These are phyloP conservation scores for Brachypodius melanocephalos DNA, from an alignment of 2,113 vertebrate species.

Conservation along the genomic window DNA sequence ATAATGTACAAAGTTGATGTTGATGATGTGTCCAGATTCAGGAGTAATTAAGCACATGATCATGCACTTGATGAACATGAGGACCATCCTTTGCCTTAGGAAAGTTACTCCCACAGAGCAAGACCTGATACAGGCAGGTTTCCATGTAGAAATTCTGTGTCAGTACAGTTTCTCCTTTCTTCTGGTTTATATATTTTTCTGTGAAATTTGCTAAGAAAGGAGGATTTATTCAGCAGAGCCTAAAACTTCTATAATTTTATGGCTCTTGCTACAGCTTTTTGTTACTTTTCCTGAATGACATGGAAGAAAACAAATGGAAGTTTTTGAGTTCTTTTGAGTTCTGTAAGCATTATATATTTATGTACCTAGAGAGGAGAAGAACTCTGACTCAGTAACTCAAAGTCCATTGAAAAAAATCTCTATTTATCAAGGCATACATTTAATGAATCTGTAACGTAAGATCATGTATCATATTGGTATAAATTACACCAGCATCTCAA, in stretches of 20 bases:
- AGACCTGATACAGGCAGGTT: not conserved
- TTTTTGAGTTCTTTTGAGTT: rapidly evolving
- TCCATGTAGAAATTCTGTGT: not conserved
- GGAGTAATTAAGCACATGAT: not conserved
- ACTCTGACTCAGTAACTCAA: not conserved
- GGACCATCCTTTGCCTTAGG: not conserved
- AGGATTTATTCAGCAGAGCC: not conserved
- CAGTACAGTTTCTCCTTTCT: not conserved
- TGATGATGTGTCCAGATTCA: not conserved
- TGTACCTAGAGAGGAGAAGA: not conserved
- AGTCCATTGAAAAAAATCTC: not conserved
- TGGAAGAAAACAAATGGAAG: not conserved
- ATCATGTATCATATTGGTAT: not conserved
- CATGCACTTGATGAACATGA: not conserved
- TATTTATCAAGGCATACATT: not conserved
- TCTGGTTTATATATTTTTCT: not conserved
- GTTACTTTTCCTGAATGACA: not conserved
- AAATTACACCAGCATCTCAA: not conserved
- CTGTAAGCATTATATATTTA: not conserved
- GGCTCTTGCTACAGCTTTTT: not conserved
- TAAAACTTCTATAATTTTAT: not conserved
- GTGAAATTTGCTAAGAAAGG: not conserved
- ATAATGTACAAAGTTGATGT: not conserved
- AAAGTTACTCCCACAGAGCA: not conserved
- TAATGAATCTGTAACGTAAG: not conserved